Evolutionary conservation across 2,113 vertebrate genomes (phyloP).

Genomic region (Collichthys lucidus): DNA sequence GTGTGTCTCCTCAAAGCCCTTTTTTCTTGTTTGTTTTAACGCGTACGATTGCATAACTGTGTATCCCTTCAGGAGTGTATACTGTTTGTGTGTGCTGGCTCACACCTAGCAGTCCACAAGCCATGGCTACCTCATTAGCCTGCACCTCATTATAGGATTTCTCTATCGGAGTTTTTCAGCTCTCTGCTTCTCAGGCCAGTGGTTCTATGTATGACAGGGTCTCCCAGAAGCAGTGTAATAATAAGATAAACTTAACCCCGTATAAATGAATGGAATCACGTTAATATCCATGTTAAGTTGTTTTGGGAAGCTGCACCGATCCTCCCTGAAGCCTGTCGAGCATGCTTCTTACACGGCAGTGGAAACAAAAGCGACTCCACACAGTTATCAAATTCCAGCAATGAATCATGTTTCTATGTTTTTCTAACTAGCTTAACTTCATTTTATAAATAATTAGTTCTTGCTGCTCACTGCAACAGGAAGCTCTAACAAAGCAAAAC

Average conservation of each 20-base stretch:
- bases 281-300: constrained; percentile 47
- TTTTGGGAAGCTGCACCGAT: constrained; percentile 26
- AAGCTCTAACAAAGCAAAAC: constrained; percentile 36
- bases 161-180: constrained; percentile 35
- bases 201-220: constrained; percentile 37
- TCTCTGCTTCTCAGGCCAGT: constrained; percentile 42
- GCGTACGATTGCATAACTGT: neutral
- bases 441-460: constrained; percentile 44
- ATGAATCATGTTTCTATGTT: neutral
- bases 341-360: neutral
- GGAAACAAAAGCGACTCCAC: constrained; percentile 8
- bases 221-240: constrained; percentile 39
- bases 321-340: constrained; percentile 31
- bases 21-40: neutral
- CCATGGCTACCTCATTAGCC: constrained; percentile 48
- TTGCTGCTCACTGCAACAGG: constrained; percentile 10
- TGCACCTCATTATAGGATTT: constrained; percentile 59
- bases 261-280: constrained; percentile 43
- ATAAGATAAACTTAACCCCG: constrained; percentile 49
- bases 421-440: constrained; percentile 13
- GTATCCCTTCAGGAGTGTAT: neutral
- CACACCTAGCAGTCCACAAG: constrained; percentile 13
- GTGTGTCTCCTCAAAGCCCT: neutral
- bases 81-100: neutral
- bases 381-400: neutral